Evolutionary conservation across 2,888 invertebrate genomes (phyloP), one percentile per base, ranked within the genome.

Genomic region (Allolobophora icterica): DNA sequence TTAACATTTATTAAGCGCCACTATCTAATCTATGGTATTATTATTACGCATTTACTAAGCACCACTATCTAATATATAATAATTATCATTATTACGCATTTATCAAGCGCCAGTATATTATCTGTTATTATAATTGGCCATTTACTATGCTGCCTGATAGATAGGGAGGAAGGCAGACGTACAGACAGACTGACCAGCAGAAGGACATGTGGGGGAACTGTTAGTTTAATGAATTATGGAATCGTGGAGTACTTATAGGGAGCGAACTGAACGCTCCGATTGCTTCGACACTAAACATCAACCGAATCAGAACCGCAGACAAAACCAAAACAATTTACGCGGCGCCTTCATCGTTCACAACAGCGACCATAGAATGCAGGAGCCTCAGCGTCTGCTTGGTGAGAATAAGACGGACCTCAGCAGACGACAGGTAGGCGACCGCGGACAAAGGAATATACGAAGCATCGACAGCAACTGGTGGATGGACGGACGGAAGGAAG

Each of bases 361-460:
- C 71, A 71, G 71, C 71, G 71, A 71, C 71, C 71, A 71, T 71
- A 71, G 71, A 71, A 71, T n/a, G 13, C 71, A 71, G 71, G 71
- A 71, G 71, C 71, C 71, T 71, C 71, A 71, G n/a, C 71, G 71
- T 71, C 71, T 71, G 71, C n/a, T 0, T 0, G 71, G n/a, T 6
- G 71, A n/a, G 71, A 71, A 71, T 71, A n/a, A 71, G 71, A 71
- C 71, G 11, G 11, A 13, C 71, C 0, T 11, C n/a, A 71, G 30
- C 52, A 52, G 52, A 52, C 52, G 52, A 52, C 52, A 52, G 71
- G 30, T n/a, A n/a, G 71, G 71, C 6, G n/a, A n/a, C 71, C 3
- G 71, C 30, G 6, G 71, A 71, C 71, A 71, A 71, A n/a, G n/a
- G 71, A 71, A 71, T 71, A 71, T 71, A 30, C 30, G 71, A n/a